Base-by-base conservation (phyloP, 2,797 vertebrate species). In the Syngnathus rostellatus region DNA sequence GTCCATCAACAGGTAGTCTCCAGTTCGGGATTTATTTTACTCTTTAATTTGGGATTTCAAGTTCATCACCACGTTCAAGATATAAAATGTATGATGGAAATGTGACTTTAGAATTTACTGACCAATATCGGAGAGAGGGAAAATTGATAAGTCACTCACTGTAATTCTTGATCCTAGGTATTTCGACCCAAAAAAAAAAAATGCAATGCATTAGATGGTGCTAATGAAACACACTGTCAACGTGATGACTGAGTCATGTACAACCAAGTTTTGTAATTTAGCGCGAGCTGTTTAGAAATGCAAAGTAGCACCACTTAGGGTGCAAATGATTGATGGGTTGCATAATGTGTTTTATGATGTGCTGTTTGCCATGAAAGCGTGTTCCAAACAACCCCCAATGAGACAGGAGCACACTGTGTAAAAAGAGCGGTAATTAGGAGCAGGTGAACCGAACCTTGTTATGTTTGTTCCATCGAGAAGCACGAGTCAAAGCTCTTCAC, bases 1-100 rank as follows among this genome's bases (percentile, higher is more conserved):
- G 89, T 70, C 88, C 90, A 66, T 79, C 93, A 92, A 63, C 94
- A 97, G 95, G 95, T 97, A 81, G 41, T 62, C 62, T 7, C 6
- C 63, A 59, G 43, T 50, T 58, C 0, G 23, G 55, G 25, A 57
- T 57, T 41, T 46, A 45, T 21, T 63, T 54, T 40, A 1, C 51
- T 14, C 41, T 62, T 68, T 72, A 68, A 75, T 72, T 68, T 0
- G n/a, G n/a, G 10, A 38, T 21, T 40, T 40, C 8, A 40, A 21
- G 7, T 60, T 60, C 6, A 40, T 39, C 17, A 10, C 3, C 37
- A 40, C 7, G 17, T 60, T 60, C 38, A 40, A 17, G 39, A 39
- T 59, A 38, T 31, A 31, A 50, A 5, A 9, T 14, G 14, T 11
- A 25, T 54, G 3, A 6, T 16, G 45, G 45, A 45, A 45, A 45